Conservation (phyloP, 2,113 vertebrate species). For the Empidonax alnorum region DNA sequence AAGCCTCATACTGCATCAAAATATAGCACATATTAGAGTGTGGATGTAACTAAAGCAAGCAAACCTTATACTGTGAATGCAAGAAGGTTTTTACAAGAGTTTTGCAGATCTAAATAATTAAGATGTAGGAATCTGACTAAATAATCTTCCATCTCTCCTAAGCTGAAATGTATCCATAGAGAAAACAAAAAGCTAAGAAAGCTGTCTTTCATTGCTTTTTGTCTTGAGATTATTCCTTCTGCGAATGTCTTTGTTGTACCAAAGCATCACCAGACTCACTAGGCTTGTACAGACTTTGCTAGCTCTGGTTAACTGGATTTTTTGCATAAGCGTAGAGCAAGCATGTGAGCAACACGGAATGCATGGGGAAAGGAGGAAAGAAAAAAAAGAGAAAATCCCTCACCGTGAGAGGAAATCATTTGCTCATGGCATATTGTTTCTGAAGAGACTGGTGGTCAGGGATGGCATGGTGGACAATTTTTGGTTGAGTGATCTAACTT, state of each 20-base stretch:
- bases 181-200: neutral
- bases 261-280: neutral
- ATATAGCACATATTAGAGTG: neutral
- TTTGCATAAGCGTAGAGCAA: neutral
- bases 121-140: neutral
- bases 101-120: neutral
- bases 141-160: neutral
- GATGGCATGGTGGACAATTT: neutral
- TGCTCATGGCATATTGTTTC: neutral
- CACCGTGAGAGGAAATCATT: neutral
- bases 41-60: neutral
- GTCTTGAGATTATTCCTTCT: neutral
- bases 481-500: neutral
- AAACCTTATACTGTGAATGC: neutral
- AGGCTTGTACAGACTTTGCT: neutral
- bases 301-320: neutral
- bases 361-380: neutral
- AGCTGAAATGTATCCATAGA: neutral
- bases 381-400: neutral
- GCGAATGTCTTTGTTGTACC: neutral
- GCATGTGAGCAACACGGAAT: neutral
- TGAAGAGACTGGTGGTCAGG: neutral
- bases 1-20: neutral
- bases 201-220: neutral
- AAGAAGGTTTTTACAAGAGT: neutral